Base-by-base conservation (phyloP, 2,797 vertebrate species). In the Hozukius guyotensis region DNA sequence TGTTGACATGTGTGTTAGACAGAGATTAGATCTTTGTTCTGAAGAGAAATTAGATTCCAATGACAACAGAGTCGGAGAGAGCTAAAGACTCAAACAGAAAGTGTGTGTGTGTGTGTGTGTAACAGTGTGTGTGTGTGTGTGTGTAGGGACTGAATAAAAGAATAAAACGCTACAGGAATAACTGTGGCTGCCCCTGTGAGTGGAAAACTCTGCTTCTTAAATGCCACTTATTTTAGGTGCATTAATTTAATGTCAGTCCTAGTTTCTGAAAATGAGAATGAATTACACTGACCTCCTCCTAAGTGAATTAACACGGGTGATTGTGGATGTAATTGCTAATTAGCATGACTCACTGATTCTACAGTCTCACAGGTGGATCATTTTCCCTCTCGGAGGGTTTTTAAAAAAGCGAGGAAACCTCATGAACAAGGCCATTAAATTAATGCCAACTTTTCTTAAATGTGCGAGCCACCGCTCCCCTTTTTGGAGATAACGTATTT, bases 281-380 rank as follows among this genome's bases (percentile, higher is more conserved):
- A 91, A 94, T 92, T 84, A 85, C 80, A 56, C 77, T 88, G 92
- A 94, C 92, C 90, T 89, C 77, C 80, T 62, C 56, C 83, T 91
- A 91, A 94, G 78, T 92, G 88, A 90, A 92, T 94, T 94, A 94
- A 91, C 88, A 85, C 83, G 92, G 87, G 56, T 89, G 88, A 93
- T 90, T 92, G 91, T 92, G 89, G 87, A 88, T 91, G 88, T 92
- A 94, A 94, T 94, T 93, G 87, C 88, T 90, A 88, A 94, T 94
- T 94, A 94, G 57, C 86, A 88, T 86, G 86, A 93, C 89, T 93
- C 89, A 83, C 78, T 91, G 89, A 72, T 84, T 92, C 86, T 77
- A 42, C 75, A 86, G 85, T 89, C 85, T 81, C 87, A 49, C 87
- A 92, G 91, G 90, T 92, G 83, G 85, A 88, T 77, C 69, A 46